A percentile compares a stretch with the other conserved stretches of the same genome.
Evolutionary conservation across 2,797 vertebrate genomes (phyloP).

Genomic region (Brachyalestes nurse): DNA sequence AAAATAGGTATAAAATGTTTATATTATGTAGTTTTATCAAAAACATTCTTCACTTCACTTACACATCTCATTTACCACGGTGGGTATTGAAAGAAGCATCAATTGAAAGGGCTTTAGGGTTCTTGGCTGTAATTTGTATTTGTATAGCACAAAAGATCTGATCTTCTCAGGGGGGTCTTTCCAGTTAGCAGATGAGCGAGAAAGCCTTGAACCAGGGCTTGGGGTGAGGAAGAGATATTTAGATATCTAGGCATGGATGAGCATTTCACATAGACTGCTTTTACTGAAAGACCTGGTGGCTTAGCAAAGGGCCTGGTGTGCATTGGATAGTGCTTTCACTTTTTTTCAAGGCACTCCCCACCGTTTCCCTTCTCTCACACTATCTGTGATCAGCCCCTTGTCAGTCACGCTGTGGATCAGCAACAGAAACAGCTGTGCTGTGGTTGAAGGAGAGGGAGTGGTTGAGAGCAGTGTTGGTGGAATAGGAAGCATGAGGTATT

Average conservation of each 20-base stretch:
- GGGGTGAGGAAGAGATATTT: constrained; percentile 56
- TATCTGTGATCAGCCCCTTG: constrained; percentile 65
- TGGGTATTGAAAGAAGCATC: too few species aligned
- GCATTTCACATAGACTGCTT: constrained; percentile 71
- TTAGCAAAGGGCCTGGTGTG: constrained; percentile 72
- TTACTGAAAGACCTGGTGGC: constrained; percentile 74
- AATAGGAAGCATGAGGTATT: constrained; percentile 57
- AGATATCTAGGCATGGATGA: constrained; percentile 72
- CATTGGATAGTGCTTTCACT: constrained; percentile 71
- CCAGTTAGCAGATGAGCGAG: constrained; percentile 55
- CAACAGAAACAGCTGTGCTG: constrained; percentile 74
- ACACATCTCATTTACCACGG: too few species aligned
- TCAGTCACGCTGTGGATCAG: constrained; percentile 74
- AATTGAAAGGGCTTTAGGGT: too few species aligned
- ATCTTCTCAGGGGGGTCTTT: constrained; percentile 60
- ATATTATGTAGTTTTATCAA: too few species aligned
- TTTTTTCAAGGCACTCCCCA: constrained; percentile 41
- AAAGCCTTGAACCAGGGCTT: constrained; percentile 43
- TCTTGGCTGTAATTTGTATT: too few species aligned
- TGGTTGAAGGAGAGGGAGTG: constrained; percentile 60
- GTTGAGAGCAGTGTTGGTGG: constrained; percentile 56
- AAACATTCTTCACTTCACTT: too few species aligned
- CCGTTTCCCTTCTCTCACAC: constrained; percentile 20
- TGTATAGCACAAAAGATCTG: constrained; percentile 39
- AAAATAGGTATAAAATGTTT: too few species aligned